phyloP scores from a whole-genome alignment of 1,140 invertebrate species.

The Apis dorsata region DNA sequence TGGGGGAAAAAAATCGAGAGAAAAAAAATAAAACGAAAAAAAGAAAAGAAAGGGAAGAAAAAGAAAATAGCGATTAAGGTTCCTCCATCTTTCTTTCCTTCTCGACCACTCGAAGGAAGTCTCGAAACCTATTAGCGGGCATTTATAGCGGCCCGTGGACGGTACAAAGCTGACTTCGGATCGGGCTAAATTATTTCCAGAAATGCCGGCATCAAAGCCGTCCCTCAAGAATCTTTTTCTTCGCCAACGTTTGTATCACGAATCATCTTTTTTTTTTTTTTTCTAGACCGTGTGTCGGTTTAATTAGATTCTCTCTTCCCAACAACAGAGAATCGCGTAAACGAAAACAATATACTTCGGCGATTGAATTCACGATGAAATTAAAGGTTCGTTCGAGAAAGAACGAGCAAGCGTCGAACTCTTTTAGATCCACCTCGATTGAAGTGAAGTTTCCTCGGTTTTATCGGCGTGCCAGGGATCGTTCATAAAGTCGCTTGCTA shows the following conservation, averaged over 20 bases:
- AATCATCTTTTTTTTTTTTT: not conserved
- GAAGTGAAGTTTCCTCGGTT: not conserved
- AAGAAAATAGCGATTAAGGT: conserved; percentile 18
- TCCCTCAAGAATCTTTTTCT: conserved; percentile 16
- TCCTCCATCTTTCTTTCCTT: conserved; percentile 24
- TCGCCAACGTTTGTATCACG: conserved; percentile 20
- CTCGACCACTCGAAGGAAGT: conserved; percentile 39
- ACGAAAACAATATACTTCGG: not conserved
- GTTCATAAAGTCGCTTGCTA: conserved; percentile 47
- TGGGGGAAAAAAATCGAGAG: not conserved
- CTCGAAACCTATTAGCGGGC: conserved; percentile 54
- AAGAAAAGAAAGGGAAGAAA: not conserved
- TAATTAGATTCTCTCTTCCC: conserved; percentile 49
- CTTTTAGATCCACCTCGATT: too few species aligned
- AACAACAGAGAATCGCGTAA: conserved; percentile 8
- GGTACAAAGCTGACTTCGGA: conserved; percentile 43
- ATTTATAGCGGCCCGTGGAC: conserved; percentile 46
- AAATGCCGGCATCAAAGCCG: conserved; percentile 37
- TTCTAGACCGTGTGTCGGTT: conserved; percentile 8
- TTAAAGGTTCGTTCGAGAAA: not conserved
- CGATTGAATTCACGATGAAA: not conserved
- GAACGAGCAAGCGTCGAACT: too few species aligned
- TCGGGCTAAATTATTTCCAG: conserved; percentile 57
- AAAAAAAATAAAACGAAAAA: too few species aligned
- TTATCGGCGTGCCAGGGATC: conserved; percentile 26